A percentile compares a stretch with the other conserved stretches of the same genome.
phyloP scores from a whole-genome alignment of 1,140 invertebrate species.

The Laodelphax striatellus region DNA sequence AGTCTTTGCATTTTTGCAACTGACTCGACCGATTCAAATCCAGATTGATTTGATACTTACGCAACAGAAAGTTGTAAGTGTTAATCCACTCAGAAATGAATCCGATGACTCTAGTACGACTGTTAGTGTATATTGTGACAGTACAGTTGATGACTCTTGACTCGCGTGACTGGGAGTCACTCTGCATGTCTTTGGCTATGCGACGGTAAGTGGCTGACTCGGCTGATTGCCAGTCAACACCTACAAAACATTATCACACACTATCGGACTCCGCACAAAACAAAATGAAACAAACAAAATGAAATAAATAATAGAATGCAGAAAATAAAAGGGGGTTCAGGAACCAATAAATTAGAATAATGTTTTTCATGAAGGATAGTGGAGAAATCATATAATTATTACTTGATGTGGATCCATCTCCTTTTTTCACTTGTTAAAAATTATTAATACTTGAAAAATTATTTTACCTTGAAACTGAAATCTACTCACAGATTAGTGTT shows the following conservation, averaged over 20 bases:
- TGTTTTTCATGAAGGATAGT: too few relatives aligned
- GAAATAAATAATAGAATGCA: too few relatives aligned
- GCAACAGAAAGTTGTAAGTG: constrained; percentile 43
- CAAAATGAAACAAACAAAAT: background rate
- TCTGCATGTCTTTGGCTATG: constrained; percentile 8
- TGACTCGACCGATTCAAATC: too few relatives aligned
- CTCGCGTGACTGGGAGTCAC: constrained; percentile 2
- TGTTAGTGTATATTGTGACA: constrained; percentile 32
- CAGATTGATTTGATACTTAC: constrained; percentile 33
- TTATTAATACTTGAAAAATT: too few relatives aligned
- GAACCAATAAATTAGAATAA: too few relatives aligned
- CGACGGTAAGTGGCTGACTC: background rate
- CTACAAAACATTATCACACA: background rate
- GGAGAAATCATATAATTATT: too few relatives aligned
- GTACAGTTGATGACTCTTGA: constrained; percentile 33
- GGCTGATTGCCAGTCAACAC: background rate
- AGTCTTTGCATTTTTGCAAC: too few relatives aligned
- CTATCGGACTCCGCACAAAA: background rate
- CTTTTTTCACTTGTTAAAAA: too few relatives aligned
- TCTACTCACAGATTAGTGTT: too few relatives aligned
- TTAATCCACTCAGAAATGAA: constrained; percentile 53
- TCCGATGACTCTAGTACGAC: constrained; percentile 39
- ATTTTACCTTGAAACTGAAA: too few relatives aligned
- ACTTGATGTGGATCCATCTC: too few relatives aligned
- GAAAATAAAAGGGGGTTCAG: too few relatives aligned